A percentile compares a stretch with the other conserved stretches of the same genome.
Conservation (phyloP, 2,113 vertebrate species). For the Siphamia tubifer region DNA sequence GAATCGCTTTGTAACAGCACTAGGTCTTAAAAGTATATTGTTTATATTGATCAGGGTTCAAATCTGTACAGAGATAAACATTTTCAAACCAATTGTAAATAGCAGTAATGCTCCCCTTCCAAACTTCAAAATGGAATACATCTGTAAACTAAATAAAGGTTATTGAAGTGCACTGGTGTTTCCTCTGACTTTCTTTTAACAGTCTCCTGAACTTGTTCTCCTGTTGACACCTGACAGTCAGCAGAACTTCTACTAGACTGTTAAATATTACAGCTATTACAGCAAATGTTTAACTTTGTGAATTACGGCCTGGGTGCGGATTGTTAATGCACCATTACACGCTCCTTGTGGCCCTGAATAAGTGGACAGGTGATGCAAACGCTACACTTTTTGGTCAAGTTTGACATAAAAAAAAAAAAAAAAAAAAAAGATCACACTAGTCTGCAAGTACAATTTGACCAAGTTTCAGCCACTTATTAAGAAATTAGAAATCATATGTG, state of each 20-base stretch:
- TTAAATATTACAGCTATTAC: neutral
- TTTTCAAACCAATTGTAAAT: constrained; percentile 97
- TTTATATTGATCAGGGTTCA: constrained; percentile 97
- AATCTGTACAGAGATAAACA: constrained; percentile 94
- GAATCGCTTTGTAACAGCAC: constrained; percentile 90
- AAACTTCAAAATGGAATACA: constrained; percentile 91
- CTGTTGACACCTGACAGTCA: neutral
- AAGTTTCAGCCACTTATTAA: too few species aligned
- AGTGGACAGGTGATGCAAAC: too few species aligned
- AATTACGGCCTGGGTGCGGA: neutral
- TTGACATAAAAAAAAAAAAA: too few species aligned
- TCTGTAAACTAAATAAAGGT: constrained; percentile 97
- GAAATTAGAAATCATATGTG: too few species aligned
- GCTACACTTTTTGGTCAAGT: too few species aligned
- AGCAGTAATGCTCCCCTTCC: constrained; percentile 93
- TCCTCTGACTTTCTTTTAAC: constrained; percentile 1
- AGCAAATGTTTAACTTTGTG: neutral
- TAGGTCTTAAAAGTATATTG: constrained; percentile 89
- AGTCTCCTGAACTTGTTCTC: neutral
- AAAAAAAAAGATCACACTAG: too few species aligned
- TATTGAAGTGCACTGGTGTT: constrained; percentile 84
- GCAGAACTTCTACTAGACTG: neutral
- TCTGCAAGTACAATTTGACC: too few species aligned
- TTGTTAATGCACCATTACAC: too few species aligned
- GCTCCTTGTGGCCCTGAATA: too few species aligned